Conservation (phyloP, 2,888 invertebrate genomes). For the Thyatira batis region DNA sequence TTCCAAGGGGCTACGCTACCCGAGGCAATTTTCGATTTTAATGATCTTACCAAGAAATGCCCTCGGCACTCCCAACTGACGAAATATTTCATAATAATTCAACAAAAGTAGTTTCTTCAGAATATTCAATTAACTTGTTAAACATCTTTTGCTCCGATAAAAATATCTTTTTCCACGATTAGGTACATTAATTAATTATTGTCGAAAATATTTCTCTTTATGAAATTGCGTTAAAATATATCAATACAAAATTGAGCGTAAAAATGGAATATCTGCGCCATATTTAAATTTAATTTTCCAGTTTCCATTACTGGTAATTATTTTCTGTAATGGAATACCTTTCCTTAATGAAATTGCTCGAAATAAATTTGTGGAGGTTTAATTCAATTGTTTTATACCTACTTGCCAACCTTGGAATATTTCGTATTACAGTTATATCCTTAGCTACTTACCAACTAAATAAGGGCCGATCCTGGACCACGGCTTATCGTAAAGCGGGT, state of each 20-base stretch:
- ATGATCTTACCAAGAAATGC: constrained; percentile 1
- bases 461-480: constrained; percentile 92
- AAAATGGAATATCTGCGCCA: not conserved
- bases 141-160: not conserved
- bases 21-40: constrained; percentile 11
- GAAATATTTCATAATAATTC: not conserved
- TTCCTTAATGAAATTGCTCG: not conserved
- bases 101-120: not conserved
- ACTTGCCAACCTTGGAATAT: not conserved
- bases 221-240: not conserved
- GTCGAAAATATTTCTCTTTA: not conserved
- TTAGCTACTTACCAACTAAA: constrained; percentile 84
- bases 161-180: not conserved
- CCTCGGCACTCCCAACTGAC: not conserved
- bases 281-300: not conserved
- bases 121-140: not conserved
- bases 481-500: constrained; percentile 91
- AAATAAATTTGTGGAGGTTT: constrained; percentile 1
- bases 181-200: not conserved
- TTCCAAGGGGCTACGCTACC: constrained; percentile 31
- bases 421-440: not conserved
- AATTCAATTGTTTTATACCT: not conserved
- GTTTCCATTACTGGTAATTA: not conserved
- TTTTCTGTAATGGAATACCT: not conserved
- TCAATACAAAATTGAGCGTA: not conserved